Evolutionary conservation across 2,888 invertebrate species (phyloP), one percentile per base, ranked within the genome.

Genomic region (Calephelis perditalis): DNA sequence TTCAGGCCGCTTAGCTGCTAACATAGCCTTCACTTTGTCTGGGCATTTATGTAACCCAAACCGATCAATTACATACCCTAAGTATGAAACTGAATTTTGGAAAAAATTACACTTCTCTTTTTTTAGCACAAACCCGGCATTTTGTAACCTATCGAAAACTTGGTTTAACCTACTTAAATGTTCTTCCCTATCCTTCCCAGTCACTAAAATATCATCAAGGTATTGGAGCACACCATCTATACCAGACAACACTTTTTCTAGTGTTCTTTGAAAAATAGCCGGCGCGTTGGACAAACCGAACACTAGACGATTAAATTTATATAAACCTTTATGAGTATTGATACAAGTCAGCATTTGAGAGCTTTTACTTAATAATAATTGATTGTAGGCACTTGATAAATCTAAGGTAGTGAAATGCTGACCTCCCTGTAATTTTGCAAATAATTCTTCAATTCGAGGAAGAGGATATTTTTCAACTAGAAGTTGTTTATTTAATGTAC

Each of bases 191-290:
- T n/a, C n/a, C n/a, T n/a, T n/a, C n/a, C n/a, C n/a, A n/a, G n/a
- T n/a, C n/a, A n/a, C n/a, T n/a, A n/a, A n/a, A n/a, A n/a, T n/a
- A n/a, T n/a, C n/a, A n/a, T n/a, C n/a, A n/a, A n/a, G n/a, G n/a
- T n/a, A n/a, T n/a, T n/a, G n/a, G n/a, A n/a, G n/a, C n/a, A n/a
- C n/a, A 3, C 44, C 26, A 5, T 63, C 65, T 26, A 68, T 10
- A 46, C 59, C 57, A 3, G 52, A 63, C 12, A 65, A 63, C 7
- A 65, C 0, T 5, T 64, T 55, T 52, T 68, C 68, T 26, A 66
- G 11, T 0, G 58, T 59, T n/a, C 65, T 61, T 56, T 70, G 68
- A 59, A 71, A 71, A n/a, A 66, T 67, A 1, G 65, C 68, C 6
- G 70, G 67, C 9, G 67, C 67, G 3, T 65, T 68, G 0, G 65